Evolutionary conservation across 2,888 invertebrate genomes (phyloP).

Genomic region (Apodemia duryi): DNA sequence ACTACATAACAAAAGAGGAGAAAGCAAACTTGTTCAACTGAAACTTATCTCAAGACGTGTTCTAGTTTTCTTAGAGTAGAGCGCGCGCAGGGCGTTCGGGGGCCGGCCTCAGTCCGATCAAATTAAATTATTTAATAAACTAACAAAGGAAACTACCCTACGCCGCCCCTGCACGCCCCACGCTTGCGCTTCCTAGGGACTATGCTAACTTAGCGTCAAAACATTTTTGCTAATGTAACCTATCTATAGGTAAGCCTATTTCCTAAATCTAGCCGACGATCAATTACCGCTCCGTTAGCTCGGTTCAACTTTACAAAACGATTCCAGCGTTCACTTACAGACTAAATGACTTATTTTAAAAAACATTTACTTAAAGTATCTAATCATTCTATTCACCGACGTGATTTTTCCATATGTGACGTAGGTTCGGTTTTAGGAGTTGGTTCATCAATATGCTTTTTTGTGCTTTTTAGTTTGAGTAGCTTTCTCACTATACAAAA

Average conservation of each 20-base stretch:
- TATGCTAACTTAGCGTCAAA: constrained; percentile 75
- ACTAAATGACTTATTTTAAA: constrained; percentile 67
- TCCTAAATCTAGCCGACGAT: constrained; percentile 62
- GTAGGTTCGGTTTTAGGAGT: constrained; percentile 64
- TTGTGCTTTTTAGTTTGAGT: constrained; percentile 54
- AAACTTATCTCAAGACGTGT: constrained; percentile 72
- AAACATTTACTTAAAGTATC: constrained; percentile 70
- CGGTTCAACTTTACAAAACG: constrained; percentile 58
- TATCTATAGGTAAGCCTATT: constrained; percentile 74
- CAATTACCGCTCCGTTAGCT: constrained; percentile 52
- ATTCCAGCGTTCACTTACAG: constrained; percentile 64
- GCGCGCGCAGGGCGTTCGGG: constrained; percentile 42
- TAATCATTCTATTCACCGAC: constrained; percentile 58
- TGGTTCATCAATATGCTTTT: constrained; percentile 57
- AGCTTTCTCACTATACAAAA: constrained; percentile 42
- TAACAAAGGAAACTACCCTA: constrained; percentile 76
- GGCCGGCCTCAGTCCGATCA: constrained; percentile 71
- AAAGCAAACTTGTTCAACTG: constrained; percentile 76
- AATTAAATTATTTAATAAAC: constrained; percentile 78
- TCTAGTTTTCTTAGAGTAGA: constrained; percentile 58
- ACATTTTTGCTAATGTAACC: constrained; percentile 74
- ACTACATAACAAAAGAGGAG: constrained; percentile 79
- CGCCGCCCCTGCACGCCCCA: constrained; percentile 53
- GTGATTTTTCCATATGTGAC: constrained; percentile 58
- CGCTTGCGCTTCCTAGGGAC: constrained; percentile 57